Evolutionary conservation across 2,888 invertebrate species (phyloP).

Genomic region (Athripsodes cinereus): DNA sequence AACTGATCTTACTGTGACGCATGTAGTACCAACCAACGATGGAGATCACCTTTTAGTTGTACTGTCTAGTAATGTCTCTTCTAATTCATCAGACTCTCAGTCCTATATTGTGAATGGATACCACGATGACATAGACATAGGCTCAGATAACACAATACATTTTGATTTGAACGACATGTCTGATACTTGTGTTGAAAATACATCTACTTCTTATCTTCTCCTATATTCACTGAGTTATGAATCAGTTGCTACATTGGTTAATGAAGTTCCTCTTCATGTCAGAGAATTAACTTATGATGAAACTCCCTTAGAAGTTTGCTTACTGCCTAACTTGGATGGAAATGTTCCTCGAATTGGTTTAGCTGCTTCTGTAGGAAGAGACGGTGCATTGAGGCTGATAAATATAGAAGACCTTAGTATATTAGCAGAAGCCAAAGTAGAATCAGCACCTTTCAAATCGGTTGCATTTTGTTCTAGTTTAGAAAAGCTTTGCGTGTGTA

Average conservation of each 20-base stretch:
- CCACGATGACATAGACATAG: conserved; percentile 45
- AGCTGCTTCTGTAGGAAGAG: conserved; percentile 66
- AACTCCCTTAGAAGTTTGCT: conserved; percentile 62
- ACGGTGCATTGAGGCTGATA: conserved; percentile 68
- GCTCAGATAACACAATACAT: conserved; percentile 25
- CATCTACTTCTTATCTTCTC: background rate
- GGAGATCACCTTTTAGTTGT: conserved; percentile 62
- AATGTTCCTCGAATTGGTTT: conserved; percentile 51
- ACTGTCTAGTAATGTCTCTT: conserved; percentile 38
- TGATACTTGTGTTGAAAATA: background rate
- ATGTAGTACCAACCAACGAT: conserved; percentile 63
- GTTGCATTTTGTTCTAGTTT: conserved; percentile 83
- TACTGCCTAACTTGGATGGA: conserved; percentile 53
- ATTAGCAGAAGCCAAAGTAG: conserved; percentile 61
- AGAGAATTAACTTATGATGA: conserved; percentile 59
- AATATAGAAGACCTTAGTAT: conserved; percentile 64
- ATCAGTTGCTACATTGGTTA: conserved; percentile 31
- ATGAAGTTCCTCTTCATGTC: conserved; percentile 55
- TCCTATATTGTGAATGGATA: conserved; percentile 16
- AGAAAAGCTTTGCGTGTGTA: conserved; percentile 80
- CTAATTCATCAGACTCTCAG: background rate
- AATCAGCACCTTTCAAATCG: conserved; percentile 69
- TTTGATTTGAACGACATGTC: background rate
- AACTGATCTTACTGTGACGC: conserved; percentile 51
- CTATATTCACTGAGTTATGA: conserved; percentile 17